Evolutionary conservation across 2,888 invertebrate species (phyloP), one percentile per base, ranked within the genome.

Genomic region (Linyphia triangularis): DNA sequence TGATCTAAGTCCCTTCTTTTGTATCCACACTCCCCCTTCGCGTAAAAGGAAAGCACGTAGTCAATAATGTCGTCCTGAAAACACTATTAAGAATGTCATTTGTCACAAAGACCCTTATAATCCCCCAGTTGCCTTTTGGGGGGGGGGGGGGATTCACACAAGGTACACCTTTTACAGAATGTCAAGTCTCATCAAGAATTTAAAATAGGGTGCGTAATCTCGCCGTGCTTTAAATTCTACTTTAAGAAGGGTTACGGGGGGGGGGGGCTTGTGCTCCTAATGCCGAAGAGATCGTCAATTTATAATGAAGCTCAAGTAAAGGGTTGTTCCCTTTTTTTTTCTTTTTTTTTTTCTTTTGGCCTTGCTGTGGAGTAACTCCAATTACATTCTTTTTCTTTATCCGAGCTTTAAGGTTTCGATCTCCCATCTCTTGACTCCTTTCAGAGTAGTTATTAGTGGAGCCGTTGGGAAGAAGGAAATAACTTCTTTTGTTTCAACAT

Each of bases 51-150:
- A n/a, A 51, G 22, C 84, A 84, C 84, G 84, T 84, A 75, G 84
- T 84, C 84, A 84, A 84, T 75, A 84, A 77, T 51, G 51, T 30
- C 67, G 24, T 75, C 67, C n/a, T 75, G 75, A 75, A 84, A 77
- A 84, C 84, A 69, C 75, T 77, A 84, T 84, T 84, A 84, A 84
- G 84, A 59, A 19, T 28, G 84, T 84, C 84, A 67, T 84, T 84
- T 84, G 84, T 84, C 84, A 84, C 84, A 75, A 84, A 75, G 75
- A 57, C 67, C 10, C 75, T 84, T 75, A 75, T 84, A 84, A 84
- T 84, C 84, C 83, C 33, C 30, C 22, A 51, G 51, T 51, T n/a
- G 51, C n/a, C 30, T 59, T 59, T 69, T 57, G 24, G 59, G 26
- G 30, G 51, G 30, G 65, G 26, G 19, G 33, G 33, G 28, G 19